These are phyloP conservation scores for Catalaphyllia jardinei DNA, from an alignment of 64 coral and sea anemone genomes.

Conservation along the genomic window DNA sequence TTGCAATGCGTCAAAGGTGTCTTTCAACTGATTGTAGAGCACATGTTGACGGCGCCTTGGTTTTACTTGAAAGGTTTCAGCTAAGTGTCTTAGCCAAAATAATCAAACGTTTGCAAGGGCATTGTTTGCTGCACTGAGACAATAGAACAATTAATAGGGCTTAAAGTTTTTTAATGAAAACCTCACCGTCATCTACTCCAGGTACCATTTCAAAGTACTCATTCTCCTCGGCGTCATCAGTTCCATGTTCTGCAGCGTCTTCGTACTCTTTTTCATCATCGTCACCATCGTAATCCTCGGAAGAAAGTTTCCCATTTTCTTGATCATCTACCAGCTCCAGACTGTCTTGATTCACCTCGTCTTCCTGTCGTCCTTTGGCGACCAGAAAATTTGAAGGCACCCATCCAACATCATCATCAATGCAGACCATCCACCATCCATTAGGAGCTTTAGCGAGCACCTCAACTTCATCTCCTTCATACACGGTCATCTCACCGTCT, in stretches of 20 bases:
- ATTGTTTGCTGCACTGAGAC: too few species aligned
- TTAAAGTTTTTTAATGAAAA: too few species aligned
- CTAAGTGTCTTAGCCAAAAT: too few species aligned
- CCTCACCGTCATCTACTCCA: too few species aligned
- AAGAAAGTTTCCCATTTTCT: not conserved
- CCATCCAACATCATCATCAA: not conserved
- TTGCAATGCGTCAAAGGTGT: too few species aligned
- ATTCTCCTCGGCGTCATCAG: not conserved
- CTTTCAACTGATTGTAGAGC: too few species aligned
- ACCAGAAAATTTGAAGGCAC: constrained; percentile 11
- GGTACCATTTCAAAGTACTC: not conserved
- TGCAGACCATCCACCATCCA: constrained; percentile 70
- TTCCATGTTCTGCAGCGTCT: not conserved
- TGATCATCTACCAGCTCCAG: not conserved
- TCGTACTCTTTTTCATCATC: not conserved
- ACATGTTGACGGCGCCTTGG: too few species aligned
- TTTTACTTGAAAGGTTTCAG: too few species aligned
- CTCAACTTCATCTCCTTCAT: constrained; percentile 74
- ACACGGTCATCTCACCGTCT: constrained; percentile 52
- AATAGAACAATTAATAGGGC: too few species aligned
- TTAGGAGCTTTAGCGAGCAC: constrained; percentile 62
- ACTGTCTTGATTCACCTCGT: not conserved
- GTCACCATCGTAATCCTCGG: not conserved
- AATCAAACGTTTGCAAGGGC: too few species aligned
- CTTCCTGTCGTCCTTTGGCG: not conserved